phyloP scores from a whole-genome alignment of 2,888 invertebrate species.

The Drosophila phalerata region DNA sequence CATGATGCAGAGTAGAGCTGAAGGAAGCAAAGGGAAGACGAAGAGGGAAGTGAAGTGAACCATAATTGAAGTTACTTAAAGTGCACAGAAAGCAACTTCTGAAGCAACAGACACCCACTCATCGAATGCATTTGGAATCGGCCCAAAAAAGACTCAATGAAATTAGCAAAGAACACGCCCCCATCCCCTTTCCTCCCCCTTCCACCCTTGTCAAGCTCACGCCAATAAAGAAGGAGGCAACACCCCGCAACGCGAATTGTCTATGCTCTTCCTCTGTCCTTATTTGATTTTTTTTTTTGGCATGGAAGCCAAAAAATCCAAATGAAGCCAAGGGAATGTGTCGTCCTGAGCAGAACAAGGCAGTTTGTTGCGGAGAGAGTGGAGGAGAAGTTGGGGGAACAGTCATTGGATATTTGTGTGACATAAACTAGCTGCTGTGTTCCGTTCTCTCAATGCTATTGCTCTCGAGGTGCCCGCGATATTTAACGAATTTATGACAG shows the following conservation, averaged over 20 bases:
- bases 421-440: slow-evolving; percentile 69
- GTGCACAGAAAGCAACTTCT: slow-evolving; percentile 26
- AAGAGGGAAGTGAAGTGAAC: slow-evolving; percentile 4
- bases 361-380: neutral
- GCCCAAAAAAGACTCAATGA: slow-evolving; percentile 69
- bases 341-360: slow-evolving; percentile 37
- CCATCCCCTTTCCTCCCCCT: neutral
- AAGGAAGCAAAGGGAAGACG: neutral
- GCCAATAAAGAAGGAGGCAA: slow-evolving; percentile 25
- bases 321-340: slow-evolving; percentile 78
- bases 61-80: slow-evolving; percentile 59
- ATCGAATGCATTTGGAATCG: slow-evolving; percentile 62
- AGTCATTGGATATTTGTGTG: slow-evolving; percentile 78
- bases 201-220: slow-evolving; percentile 1
- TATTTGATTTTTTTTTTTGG: slow-evolving; percentile 53
- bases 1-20: slow-evolving; percentile 2
- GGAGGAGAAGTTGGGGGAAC: slow-evolving; percentile 16
- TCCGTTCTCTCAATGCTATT: slow-evolving; percentile 8
- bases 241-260: slow-evolving; percentile 55
- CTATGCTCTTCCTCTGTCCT: slow-evolving; percentile 30
- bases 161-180: slow-evolving; percentile 69
- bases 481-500: slow-evolving; percentile 74
- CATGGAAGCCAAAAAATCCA: slow-evolving; percentile 77
- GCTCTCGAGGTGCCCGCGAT: slow-evolving; percentile 55
- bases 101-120: slow-evolving; percentile 58